Base-by-base conservation (phyloP, 2,797 vertebrate genomes). In the Psittacula derbiana region DNA sequence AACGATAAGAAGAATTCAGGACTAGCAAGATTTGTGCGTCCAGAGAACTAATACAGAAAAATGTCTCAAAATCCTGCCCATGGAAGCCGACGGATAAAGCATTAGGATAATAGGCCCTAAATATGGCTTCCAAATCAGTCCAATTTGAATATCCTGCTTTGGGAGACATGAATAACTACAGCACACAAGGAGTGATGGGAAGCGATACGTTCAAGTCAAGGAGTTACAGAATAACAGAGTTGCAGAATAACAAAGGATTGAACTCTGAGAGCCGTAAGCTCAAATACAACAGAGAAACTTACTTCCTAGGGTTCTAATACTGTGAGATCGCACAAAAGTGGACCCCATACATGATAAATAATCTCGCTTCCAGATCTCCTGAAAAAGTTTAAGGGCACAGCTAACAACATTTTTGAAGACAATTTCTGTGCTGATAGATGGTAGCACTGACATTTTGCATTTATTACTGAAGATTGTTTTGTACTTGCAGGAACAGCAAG, bases 391-490 rank as follows among this genome's bases (percentile, higher is more conserved):
- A 86, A 95, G 47, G 46, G 40, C 55, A 76, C 40, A 94, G 66
- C 55, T 84, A 86, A 92, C 64, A 27, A 73, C 21, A 88, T 83
- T 83, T 86, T 79, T 47, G 44, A 80, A 80, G 40, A 95, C 0
- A 0, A 49, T 66, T 85, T 86, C 43, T 66, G 27, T 21, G 47
- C 50, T 86, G 92, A 92, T 67, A 81, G 62, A 95, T 74, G 76
- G 78, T 92, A 90, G 67, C 41, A 60, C 44, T 88, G 85, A 86
- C 81, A 93, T 89, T 90, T 91, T 81, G 61, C 50, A 92, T 88
- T 88, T 91, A 49, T 97, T 93, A 86, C 66, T 79, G 61, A 28
- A 92, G 57, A 79, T 72, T 84, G 74, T 76, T 96, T 87, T 80
- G 60, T 62, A 78, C 49, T 82, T 79, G 28, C 53, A 80, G 86